Conservation (phyloP, 2,797 vertebrate genomes). For the Fringilla coelebs region DNA sequence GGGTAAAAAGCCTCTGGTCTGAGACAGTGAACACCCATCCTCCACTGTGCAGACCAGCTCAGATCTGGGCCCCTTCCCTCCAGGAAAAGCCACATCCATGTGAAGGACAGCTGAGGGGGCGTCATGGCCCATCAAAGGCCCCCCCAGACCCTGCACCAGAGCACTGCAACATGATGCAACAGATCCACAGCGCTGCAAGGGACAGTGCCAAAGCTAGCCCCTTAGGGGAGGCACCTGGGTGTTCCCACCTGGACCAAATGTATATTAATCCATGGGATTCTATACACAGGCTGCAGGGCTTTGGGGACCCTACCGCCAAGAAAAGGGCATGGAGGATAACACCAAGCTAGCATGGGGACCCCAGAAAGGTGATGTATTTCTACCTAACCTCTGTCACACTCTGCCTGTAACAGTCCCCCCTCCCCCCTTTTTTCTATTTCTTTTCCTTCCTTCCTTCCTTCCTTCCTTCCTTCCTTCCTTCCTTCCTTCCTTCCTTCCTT, state of each 20-base stretch:
- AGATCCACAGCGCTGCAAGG: neutral
- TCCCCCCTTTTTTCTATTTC: no score
- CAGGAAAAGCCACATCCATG: rapidly evolving
- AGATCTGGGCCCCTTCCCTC: neutral
- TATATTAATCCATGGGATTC: neutral
- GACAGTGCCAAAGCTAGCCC: neutral
- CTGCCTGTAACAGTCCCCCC: no score
- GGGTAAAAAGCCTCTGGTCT: neutral
- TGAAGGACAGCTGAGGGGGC: neutral
- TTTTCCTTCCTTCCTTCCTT: no score
- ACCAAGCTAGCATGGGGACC: rapidly evolving
- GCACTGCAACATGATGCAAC: neutral
- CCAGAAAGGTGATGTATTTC: rapidly evolving
- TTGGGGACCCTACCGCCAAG: neutral
- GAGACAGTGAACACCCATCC: neutral
- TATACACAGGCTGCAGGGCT: rapidly evolving
- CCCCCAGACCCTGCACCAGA: neutral
- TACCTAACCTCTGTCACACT: neutral
- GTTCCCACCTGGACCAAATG: rapidly evolving
- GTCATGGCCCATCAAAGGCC: neutral
- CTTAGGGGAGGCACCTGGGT: rapidly evolving
- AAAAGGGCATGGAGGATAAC: neutral
- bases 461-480: no score
- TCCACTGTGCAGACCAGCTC: neutral
- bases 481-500: no score